A percentile compares a stretch with the other conserved stretches of the same genome.
phyloP scores from a whole-genome alignment of 2,797 vertebrate species.

The Dallia pectoralis region DNA sequence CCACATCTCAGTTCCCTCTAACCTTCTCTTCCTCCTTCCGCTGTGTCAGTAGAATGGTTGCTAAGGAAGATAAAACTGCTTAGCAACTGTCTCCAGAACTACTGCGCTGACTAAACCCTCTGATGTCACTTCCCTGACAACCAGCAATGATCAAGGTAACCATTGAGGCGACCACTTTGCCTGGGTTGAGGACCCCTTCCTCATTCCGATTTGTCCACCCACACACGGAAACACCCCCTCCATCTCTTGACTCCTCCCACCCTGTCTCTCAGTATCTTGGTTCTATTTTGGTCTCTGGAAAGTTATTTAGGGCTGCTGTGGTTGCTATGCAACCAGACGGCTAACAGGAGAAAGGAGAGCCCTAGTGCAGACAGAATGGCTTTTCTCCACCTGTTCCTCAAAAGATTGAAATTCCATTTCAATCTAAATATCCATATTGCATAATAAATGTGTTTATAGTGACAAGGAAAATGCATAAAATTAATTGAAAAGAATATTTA shows the following conservation, averaged over 20 bases:
- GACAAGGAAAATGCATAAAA: too few relatives aligned
- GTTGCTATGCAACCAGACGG: constrained; percentile 82
- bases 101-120: constrained; percentile 71
- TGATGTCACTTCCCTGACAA: constrained; percentile 69
- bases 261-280: not conserved
- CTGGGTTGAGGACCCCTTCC: too few relatives aligned
- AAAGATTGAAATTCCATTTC: constrained; percentile 6
- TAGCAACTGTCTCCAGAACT: constrained; percentile 76
- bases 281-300: constrained; percentile 76
- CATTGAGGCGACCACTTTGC: too few relatives aligned
- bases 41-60: constrained; percentile 66
- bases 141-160: constrained; percentile 53
- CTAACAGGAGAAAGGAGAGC: constrained; percentile 67
- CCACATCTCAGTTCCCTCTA: not conserved
- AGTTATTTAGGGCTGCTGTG: constrained; percentile 78
- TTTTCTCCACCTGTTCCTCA: constrained; percentile 41
- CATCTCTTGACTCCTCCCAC: constrained; percentile 33
- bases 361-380: constrained; percentile 67
- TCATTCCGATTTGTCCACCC: not conserved
- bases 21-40: not conserved
- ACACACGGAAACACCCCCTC: constrained; percentile 16
- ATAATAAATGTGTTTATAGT: too few relatives aligned
- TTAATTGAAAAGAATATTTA: too few relatives aligned
- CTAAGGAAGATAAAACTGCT: constrained; percentile 78
- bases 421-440: too few relatives aligned